phyloP scores from a whole-genome alignment of 30 jellyfish, hydroid and myxozoan genomes.

The Morbakka virulenta region DNA sequence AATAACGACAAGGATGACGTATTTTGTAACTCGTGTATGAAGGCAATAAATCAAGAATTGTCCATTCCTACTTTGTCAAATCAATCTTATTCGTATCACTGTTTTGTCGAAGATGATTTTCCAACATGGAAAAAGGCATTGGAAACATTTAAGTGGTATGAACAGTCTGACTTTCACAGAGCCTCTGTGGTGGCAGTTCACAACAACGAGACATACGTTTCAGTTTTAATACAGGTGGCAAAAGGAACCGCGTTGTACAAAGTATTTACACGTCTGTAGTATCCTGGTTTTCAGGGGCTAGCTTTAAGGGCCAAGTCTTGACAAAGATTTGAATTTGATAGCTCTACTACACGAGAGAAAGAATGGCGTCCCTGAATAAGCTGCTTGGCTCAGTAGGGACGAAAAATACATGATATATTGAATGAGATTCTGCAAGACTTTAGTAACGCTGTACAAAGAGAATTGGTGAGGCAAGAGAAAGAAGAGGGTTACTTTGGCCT shows the following conservation, averaged over 20 bases:
- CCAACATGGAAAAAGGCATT: slow-evolving; percentile 34
- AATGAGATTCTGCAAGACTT: slow-evolving; percentile 48
- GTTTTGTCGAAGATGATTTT: slow-evolving; percentile 32
- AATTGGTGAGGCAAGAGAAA: slow-evolving; percentile 39
- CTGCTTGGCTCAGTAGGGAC: slow-evolving; percentile 53
- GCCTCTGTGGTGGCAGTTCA: slow-evolving; percentile 13
- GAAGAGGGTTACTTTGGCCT: slow-evolving; percentile 34
- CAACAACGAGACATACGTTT: background rate
- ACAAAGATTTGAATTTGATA: slow-evolving; percentile 36
- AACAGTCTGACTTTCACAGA: slow-evolving; percentile 25
- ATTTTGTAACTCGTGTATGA: slow-evolving; percentile 12
- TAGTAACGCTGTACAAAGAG: slow-evolving; percentile 41
- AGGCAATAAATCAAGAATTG: slow-evolving; percentile 26
- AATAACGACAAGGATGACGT: slow-evolving; percentile 16
- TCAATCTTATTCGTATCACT: background rate
- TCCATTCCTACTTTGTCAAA: slow-evolving; percentile 19
- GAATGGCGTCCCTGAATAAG: slow-evolving; percentile 48
- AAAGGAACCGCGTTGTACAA: slow-evolving; percentile 13
- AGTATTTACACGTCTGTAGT: background rate
- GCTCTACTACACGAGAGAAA: slow-evolving; percentile 47
- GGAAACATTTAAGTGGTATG: slow-evolving; percentile 24
- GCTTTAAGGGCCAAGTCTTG: slow-evolving; percentile 15
- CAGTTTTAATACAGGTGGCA: background rate
- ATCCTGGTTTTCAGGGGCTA: slow-evolving; percentile 38
- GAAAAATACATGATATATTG: slow-evolving; percentile 19